Conservation (phyloP, 2,113 vertebrate species). For the Neolamprologus sp. region DNA sequence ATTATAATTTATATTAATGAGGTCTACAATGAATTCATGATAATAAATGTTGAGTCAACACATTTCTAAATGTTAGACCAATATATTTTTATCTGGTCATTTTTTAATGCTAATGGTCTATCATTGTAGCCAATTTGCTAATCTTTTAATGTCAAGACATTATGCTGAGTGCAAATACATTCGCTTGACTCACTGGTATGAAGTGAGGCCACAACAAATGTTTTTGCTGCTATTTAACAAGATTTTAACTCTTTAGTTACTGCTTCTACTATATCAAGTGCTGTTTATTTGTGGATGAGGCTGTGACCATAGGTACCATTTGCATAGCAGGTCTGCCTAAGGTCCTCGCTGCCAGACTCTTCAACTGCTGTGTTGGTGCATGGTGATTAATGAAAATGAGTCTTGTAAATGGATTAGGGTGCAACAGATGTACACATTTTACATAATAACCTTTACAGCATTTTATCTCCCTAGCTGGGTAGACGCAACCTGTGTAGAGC, state of each 20-base stretch:
- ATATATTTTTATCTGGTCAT: neutral
- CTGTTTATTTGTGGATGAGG: neutral
- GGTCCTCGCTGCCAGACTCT: neutral
- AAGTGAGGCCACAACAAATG: neutral
- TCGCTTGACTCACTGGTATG: neutral
- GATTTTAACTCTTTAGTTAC: neutral
- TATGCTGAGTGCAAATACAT: neutral
- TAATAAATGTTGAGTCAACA: neutral
- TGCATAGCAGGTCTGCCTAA: neutral
- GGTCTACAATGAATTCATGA: neutral
- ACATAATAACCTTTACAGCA: neutral
- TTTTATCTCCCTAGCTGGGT: neutral
- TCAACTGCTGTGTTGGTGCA: neutral
- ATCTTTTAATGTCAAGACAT: neutral
- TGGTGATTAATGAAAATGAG: neutral
- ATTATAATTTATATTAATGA: no score
- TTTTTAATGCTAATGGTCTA: neutral
- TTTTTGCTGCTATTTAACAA: neutral
- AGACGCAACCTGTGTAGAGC: neutral
- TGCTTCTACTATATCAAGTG: neutral
- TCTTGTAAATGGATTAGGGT: neutral
- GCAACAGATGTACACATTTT: neutral
- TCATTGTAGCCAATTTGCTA: neutral
- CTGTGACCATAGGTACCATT: slow-evolving; percentile 2
- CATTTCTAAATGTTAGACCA: neutral